A percentile compares a stretch with the other conserved stretches of the same genome.
Conservation (phyloP, 2,888 invertebrate genomes). For the Melanchra persicariae region DNA sequence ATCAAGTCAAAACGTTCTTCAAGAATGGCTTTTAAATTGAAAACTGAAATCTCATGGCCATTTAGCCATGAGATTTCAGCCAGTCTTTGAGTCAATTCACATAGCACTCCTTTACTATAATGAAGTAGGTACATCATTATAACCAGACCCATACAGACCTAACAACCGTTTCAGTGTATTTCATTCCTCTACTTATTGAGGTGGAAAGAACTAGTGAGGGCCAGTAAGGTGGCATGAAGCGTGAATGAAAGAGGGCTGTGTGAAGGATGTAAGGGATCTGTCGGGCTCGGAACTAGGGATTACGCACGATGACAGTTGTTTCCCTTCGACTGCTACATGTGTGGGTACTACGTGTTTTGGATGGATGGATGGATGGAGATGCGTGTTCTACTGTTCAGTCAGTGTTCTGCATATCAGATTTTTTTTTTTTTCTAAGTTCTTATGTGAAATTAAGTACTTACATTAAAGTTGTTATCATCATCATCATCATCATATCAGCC, state of each 20-base stretch:
- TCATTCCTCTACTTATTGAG: constrained; percentile 56
- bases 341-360: constrained; percentile 15
- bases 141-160: neutral
- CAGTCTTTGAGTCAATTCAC: neutral
- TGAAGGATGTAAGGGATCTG: constrained; percentile 51
- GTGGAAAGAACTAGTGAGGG: constrained; percentile 56
- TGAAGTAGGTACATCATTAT: neutral
- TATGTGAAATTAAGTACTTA: no score
- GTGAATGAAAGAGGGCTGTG: constrained; percentile 49
- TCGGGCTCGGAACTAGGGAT: constrained; percentile 53
- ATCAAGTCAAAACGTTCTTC: neutral
- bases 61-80: neutral
- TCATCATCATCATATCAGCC: no score
- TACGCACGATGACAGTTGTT: constrained; percentile 48
- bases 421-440: no score
- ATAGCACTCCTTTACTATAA: constrained; percentile 6
- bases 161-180: constrained; percentile 37
- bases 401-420: neutral
- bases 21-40: neutral
- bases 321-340: constrained; percentile 35
- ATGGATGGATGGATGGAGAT: constrained; percentile 14
- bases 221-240: constrained; percentile 60
- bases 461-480: no score
- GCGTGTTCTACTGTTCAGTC: neutral
- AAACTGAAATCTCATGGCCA: no score